Conservation (phyloP, 1,140 invertebrate genomes). For the Linepithema humile region DNA sequence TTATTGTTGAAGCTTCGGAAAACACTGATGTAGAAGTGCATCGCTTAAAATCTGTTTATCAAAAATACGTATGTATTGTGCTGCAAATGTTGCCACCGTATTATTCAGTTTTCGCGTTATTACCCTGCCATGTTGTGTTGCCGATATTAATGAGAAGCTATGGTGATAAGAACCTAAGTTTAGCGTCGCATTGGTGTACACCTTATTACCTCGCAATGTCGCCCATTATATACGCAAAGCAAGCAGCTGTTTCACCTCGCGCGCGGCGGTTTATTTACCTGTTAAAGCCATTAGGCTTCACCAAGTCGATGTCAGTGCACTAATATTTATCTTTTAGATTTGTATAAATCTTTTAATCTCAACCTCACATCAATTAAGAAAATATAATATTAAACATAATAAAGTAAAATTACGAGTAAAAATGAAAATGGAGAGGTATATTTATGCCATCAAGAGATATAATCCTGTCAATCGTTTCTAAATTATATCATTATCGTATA, state of each 20-base stretch:
- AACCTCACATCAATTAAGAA: background rate
- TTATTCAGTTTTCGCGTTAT: background rate
- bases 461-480: background rate
- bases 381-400: background rate
- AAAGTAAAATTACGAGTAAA: background rate
- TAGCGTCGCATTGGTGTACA: background rate
- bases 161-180: background rate
- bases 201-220: background rate
- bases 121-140: background rate
- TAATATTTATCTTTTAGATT: background rate
- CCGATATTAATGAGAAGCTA: conserved; percentile 9
- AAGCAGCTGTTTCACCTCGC: background rate
- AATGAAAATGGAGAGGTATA: background rate
- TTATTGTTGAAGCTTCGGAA: background rate
- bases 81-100: background rate
- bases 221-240: background rate
- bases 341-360: background rate
- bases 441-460: background rate
- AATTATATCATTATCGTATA: background rate
- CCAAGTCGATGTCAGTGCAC: no score
- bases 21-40: background rate
- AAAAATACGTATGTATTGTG: background rate
- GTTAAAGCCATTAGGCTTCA: no score
- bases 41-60: background rate
- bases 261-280: background rate